Percentiles rank a stretch among this genome's conserved stretches.
Conservation (phyloP, 2,888 invertebrate species). For the Baccha elongata region DNA sequence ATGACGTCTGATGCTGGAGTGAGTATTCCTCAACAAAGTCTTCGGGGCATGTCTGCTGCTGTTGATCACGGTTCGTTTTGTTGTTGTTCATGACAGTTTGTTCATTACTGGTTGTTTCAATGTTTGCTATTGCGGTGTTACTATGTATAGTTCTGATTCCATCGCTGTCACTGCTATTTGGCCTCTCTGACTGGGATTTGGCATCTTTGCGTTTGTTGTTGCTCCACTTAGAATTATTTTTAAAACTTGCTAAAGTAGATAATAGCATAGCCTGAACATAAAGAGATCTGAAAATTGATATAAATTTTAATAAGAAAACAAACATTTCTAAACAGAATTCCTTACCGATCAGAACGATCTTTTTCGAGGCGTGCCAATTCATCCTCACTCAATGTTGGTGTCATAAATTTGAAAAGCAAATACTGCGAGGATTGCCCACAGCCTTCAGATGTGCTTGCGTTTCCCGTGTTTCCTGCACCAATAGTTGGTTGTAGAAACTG, state of each 20-base stretch:
- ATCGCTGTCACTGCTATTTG: conserved; percentile 74
- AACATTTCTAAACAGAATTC: too few relatives aligned
- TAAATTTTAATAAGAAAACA: neutral
- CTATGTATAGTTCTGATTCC: conserved; percentile 58
- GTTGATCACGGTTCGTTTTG: conserved; percentile 78
- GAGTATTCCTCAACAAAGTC: conserved; percentile 81
- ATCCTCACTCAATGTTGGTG: conserved; percentile 83
- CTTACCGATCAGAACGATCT: conserved; percentile 84
- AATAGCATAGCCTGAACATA: conserved; percentile 88
- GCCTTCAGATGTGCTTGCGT: conserved; percentile 74
- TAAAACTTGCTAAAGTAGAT: conserved; percentile 83
- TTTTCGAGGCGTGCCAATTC: conserved; percentile 84
- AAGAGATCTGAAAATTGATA: conserved; percentile 80
- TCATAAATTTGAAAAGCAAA: conserved; percentile 83
- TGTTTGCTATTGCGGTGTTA: conserved; percentile 52
- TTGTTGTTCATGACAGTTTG: conserved; percentile 81
- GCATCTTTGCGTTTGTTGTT: conserved; percentile 74
- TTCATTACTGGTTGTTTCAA: conserved; percentile 68
- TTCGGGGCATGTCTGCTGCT: conserved; percentile 82
- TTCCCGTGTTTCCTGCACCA: conserved; percentile 74
- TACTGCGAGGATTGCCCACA: conserved; percentile 78
- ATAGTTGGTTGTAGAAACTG: conserved; percentile 76
- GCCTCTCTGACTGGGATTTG: conserved; percentile 75
- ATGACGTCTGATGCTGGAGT: conserved; percentile 76
- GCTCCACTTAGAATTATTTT: conserved; percentile 74